Base-by-base conservation (phyloP, 2,113 vertebrate species). In the Steatornis caripensis region DNA sequence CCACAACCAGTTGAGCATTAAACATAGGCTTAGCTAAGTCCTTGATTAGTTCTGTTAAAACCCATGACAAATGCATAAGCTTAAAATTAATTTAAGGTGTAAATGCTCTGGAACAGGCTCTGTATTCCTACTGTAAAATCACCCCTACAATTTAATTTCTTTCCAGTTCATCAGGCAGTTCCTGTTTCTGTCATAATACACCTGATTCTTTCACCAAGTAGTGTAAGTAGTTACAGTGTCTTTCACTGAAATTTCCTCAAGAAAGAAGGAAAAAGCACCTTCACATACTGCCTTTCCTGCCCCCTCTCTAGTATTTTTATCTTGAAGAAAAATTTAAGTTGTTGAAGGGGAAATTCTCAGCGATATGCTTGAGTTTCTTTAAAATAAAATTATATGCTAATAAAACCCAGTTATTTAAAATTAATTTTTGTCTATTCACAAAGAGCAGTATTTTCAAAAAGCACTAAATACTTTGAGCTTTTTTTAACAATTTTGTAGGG, bases 141-240 rank as follows among this genome's bases (percentile, higher is more conserved):
- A 79, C 24, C 10, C 9, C 39, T 45, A 51, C 24, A 41, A 53
- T n/a, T 74, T 66, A 5, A 58, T 17, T 83, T 89, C 24, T 77
- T 81, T 57, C 15, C 54, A 64, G 53, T 90, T 91, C 65, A 68
- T 46, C 48, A 83, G 41, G 12, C 15, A 80, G 48, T 54, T 92
- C 32, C 39, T 69, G 16, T 22, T 82, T 88, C 39, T 83, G 39
- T 27, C 23, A 76, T 51, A 88, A 84, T 9, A 54, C 3, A 45
- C 5, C 11, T 0, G 0, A 65, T 29, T 49, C 20, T 77, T 65
- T 65, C 46, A 70, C 17, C 45, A 65, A 58, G 79, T 2, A 49
- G 6, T 3, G 0, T 29, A 48, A 57, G 10, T 19, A 41, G 16
- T 37, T 69, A 24, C 0, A 0, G 30, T 3, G 6, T 21, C 43